A percentile compares a stretch with the other conserved stretches of the same genome.
Evolutionary conservation across 2,797 vertebrate genomes (phyloP).

Genomic region (Pipistrellus nathusii): DNA sequence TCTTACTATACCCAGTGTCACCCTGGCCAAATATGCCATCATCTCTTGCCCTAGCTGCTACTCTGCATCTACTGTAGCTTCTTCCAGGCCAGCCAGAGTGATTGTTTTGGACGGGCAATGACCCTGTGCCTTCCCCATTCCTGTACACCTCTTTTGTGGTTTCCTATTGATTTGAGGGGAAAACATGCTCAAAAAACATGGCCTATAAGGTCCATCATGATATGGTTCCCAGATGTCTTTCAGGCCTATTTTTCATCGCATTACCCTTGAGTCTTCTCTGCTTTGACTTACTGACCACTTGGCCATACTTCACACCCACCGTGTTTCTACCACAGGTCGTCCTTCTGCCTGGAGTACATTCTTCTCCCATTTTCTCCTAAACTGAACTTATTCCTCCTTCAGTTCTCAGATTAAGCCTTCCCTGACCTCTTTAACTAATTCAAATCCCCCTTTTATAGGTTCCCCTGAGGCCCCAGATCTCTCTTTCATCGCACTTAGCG

Average conservation of each 20-base stretch:
- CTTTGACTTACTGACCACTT: background rate
- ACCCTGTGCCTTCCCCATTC: background rate
- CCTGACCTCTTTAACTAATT: background rate
- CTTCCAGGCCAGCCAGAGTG: background rate
- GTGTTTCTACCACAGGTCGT: background rate
- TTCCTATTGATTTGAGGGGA: background rate
- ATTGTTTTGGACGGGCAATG: background rate
- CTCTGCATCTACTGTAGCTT: background rate
- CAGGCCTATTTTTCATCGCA: background rate
- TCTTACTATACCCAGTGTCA: background rate
- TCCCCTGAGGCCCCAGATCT: background rate
- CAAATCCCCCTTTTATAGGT: background rate
- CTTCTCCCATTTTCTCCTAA: background rate
- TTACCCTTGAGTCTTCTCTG: background rate
- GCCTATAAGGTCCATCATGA: background rate
- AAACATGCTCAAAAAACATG: background rate
- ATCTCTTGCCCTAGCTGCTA: background rate
- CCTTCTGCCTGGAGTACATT: background rate
- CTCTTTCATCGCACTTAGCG: background rate
- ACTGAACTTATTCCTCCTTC: background rate
- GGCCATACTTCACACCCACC: background rate
- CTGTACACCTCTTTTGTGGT: background rate
- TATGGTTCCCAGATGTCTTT: background rate
- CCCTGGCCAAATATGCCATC: background rate
- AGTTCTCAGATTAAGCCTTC: background rate